Evolutionary conservation across 2,797 vertebrate genomes (phyloP), one percentile per base, ranked within the genome.

Genomic region (Lacerta viridis): DNA sequence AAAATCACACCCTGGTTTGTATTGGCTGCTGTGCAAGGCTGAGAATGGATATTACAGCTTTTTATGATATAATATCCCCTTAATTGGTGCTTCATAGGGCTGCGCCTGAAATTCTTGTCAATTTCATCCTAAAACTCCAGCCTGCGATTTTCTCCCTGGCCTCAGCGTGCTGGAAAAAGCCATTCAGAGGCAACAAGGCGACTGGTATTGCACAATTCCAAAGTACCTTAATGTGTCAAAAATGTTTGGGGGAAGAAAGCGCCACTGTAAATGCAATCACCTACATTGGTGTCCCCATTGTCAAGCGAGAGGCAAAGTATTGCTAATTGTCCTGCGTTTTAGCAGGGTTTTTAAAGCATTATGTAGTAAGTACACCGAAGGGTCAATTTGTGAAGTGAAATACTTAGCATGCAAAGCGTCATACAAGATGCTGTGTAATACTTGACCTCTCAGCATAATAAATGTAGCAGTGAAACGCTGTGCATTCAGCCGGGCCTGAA

Each of bases 371-470:
- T 97, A 97, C 97, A 98, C 97, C 98, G 97, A 98, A 98, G 98
- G 98, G 98, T 99, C 98, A 99, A 99, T 99, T 99, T 98, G 97
- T 97, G 97, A 98, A 97, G 97, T 97, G 98, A 98, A 99, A 99
- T 99, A 98, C 98, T 99, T 99, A 98, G 98, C 98, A 98, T 99
- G 98, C 98, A 98, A 98, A 98, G 97, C 98, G 97, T 97, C 98
- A 98, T 98, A 98, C 98, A 98, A 98, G 98, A 99, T 98, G 98
- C 98, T 98, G 97, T 96, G 98, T 98, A 99, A 99, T 99, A 99
- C 99, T 99, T 99, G 99, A 99, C 99, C 99, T 99, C 98, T 98
- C 98, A 98, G 98, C 97, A 98, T 99, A 99, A 99, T 99, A 98
- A 99, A 98, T 97, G 98, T 98, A 98, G 97, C 98, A 98, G 97